A percentile compares a stretch with the other conserved stretches of the same genome.
Evolutionary conservation across 2,888 invertebrate genomes (phyloP).

Genomic region (Chymomyza caudatula): DNA sequence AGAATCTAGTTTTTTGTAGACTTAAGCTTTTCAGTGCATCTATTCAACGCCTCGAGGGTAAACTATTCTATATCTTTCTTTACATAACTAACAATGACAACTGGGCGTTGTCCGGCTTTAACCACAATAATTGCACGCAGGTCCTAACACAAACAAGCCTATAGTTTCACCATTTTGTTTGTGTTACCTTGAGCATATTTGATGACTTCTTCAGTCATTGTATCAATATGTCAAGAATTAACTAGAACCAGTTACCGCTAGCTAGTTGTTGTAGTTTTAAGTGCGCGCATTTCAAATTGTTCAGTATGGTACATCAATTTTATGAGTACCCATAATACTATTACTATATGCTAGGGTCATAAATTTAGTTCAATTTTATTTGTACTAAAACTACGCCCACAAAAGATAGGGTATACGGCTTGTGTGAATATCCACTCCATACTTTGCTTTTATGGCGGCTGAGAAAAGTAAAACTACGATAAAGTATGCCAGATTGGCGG

Average conservation of each 20-base stretch:
- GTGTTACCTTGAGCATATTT: slow-evolving; percentile 63
- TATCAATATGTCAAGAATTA: slow-evolving; percentile 42
- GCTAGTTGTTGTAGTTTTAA: neutral
- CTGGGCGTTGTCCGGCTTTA: slow-evolving; percentile 43
- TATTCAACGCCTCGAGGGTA: neutral
- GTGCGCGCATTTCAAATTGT: neutral
- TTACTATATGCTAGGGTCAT: neutral
- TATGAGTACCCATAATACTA: neutral
- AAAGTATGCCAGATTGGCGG: no score
- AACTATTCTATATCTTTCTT: slow-evolving; percentile 6
- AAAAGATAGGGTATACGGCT: no score
- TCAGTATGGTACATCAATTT: neutral
- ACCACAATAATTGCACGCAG: slow-evolving; percentile 1
- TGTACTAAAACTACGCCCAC: neutral
- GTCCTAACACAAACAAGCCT: neutral
- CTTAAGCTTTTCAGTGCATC: neutral
- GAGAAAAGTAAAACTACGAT: no score
- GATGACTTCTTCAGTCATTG: slow-evolving; percentile 45
- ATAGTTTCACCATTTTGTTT: slow-evolving; percentile 30
- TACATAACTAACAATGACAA: slow-evolving; percentile 31
- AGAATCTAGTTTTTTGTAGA: neutral
- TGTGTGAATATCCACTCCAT: no score
- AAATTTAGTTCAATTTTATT: neutral
- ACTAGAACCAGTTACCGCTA: neutral
- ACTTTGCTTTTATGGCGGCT: no score